Base-by-base conservation (phyloP, 2,797 vertebrate genomes). In the Cossypha polioptera region DNA sequence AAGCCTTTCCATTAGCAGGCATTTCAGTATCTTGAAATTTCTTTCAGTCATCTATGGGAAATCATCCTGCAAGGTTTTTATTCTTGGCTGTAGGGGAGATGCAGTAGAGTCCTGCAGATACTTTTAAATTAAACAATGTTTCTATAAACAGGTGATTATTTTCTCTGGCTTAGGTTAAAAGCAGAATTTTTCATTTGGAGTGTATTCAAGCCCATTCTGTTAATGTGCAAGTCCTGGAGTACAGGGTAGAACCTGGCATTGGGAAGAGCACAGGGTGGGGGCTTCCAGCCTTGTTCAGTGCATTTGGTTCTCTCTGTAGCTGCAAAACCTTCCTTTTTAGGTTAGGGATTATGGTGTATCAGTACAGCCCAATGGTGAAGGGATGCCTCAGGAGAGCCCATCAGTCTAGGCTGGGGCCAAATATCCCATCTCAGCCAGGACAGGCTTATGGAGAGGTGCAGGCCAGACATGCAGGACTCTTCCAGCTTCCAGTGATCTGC, bases 371-470 rank as follows among this genome's bases (percentile, higher is more conserved):
- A 33, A 8, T 7, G 53, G 11, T 15, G 43, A 53, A n/a, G 43
- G 48, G 40, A 9, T 71, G 40, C 43, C 55, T 35, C 31, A 68
- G 29, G 45, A 67, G 50, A 69, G 38, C n/a, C 58, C 13, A 0
- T 35, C 81, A 51, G 51, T 28, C 22, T 21, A 9, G 33, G 40
- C 33, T 31, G 19, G 21, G 31, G 45, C 54, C 45, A 48, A 11
- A 33, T 17, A 16, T 2, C 28, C 45, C 20, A 19, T 26, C 22
- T 79, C 36, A 59, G 85, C 47, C 18, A 33, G 53, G n/a, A 40
- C 2, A 31, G 51, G 65, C 2, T 4, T 4, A 1, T 17, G 20
- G 43, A 40, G 26, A 54, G 50, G 10, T 3, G 2, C 43, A 65
- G 59, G 33, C 25, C 59, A 68, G 42, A 19, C 2, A 0, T 4